Evolutionary conservation across 2,888 invertebrate genomes (phyloP).

Genomic region (Chymomyza procnemis): DNA sequence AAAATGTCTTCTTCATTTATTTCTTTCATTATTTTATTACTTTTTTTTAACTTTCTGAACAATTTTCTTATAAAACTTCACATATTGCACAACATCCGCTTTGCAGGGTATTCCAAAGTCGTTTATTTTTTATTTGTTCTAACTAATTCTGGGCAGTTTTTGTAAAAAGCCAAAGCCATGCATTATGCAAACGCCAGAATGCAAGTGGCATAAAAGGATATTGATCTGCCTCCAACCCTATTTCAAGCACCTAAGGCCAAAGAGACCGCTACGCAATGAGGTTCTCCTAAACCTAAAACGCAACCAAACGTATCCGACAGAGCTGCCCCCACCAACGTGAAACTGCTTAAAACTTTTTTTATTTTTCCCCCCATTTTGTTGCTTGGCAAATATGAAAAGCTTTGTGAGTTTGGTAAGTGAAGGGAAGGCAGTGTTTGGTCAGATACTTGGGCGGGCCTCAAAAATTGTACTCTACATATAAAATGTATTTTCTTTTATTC

Average conservation of each 20-base stretch:
- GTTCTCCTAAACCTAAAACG: neutral
- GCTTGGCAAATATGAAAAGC: slow-evolving; percentile 6
- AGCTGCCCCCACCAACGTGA: neutral
- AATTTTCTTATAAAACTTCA: no score
- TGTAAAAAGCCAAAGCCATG: slow-evolving; percentile 11
- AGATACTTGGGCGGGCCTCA: neutral
- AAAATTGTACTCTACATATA: neutral
- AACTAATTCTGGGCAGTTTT: neutral
- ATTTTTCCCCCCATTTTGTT: slow-evolving; percentile 25
- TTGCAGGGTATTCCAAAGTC: no score
- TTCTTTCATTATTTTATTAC: no score
- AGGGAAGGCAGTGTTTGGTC: neutral
- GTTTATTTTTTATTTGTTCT: no score
- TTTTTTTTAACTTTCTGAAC: no score
- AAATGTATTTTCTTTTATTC: neutral
- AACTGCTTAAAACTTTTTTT: slow-evolving; percentile 53
- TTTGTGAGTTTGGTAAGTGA: neutral
- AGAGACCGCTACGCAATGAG: slow-evolving; percentile 60
- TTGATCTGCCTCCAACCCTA: slow-evolving; percentile 68
- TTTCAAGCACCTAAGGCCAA: slow-evolving; percentile 20
- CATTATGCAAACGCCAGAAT: slow-evolving; percentile 28
- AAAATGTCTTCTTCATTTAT: no score
- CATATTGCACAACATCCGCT: no score
- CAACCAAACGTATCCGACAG: neutral
- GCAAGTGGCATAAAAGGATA: slow-evolving; percentile 66